Percentiles rank a stretch among this genome's conserved stretches.
These are phyloP conservation scores for Menura novaehollandiae DNA, from an alignment of 2,113 vertebrate species.

Conservation along the genomic window DNA sequence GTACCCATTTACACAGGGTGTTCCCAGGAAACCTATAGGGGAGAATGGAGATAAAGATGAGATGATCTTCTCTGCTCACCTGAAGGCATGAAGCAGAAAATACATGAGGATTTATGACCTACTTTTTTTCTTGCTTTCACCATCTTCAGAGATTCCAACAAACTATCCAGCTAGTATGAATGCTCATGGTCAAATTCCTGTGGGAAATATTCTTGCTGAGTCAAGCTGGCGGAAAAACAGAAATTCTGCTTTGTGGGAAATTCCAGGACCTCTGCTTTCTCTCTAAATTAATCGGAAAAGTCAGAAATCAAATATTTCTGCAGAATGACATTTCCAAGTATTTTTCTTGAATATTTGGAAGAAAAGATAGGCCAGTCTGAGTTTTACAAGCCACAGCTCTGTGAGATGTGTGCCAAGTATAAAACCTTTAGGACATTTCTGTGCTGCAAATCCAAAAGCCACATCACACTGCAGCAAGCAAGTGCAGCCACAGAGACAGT, in stretches of 20 bases:
- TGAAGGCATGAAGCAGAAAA: not conserved
- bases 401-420: not conserved
- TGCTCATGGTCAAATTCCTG: constrained; percentile 35
- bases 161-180: not conserved
- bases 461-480: not conserved
- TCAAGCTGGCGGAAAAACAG: constrained; percentile 28
- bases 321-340: not conserved
- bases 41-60: not conserved
- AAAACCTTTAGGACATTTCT: not conserved
- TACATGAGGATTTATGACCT: not conserved
- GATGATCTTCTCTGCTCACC: not conserved
- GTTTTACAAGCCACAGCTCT: not conserved
- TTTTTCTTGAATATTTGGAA: constrained; percentile 5
- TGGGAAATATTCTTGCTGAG: constrained; percentile 46
- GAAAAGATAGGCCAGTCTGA: not conserved
- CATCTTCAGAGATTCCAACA: not conserved
- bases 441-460: not conserved
- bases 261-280: constrained; percentile 42
- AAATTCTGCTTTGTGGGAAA: constrained; percentile 26
- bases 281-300: not conserved
- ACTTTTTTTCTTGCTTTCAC: not conserved
- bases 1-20: not conserved
- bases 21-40: not conserved
- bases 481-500: not conserved
- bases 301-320: not conserved